Conservation (phyloP, 2,113 vertebrate species). For the Sula dactylatra region DNA sequence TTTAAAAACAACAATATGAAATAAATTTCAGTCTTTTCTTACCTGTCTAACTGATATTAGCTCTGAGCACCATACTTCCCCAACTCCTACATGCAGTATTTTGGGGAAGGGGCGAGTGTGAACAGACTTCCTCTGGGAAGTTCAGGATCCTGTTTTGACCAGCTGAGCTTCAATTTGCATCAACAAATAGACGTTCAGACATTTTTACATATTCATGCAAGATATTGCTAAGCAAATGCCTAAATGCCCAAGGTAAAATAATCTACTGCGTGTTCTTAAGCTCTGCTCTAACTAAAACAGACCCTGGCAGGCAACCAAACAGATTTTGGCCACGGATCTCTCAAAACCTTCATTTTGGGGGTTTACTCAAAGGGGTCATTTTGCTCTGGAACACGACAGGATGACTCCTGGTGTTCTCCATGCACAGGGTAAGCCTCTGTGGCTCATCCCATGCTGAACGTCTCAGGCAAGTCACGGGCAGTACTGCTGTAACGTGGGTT, state of each 20-base stretch:
- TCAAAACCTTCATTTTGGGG: neutral
- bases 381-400: accelerated
- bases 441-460: accelerated
- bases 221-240: neutral
- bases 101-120: neutral
- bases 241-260: neutral
- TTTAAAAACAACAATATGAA: accelerated
- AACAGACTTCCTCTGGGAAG: neutral
- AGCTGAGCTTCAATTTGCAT: neutral
- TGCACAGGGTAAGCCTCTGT: accelerated
- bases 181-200: neutral
- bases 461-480: accelerated
- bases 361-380: neutral
- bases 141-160: neutral
- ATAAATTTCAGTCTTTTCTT: neutral
- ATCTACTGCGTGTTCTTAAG: accelerated
- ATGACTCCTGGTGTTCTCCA: neutral
- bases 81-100: accelerated
- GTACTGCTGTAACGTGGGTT: neutral
- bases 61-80: neutral
- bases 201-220: neutral
- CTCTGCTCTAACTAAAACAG: neutral
- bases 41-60: neutral
- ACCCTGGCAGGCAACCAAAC: neutral
- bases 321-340: neutral